phyloP scores from a whole-genome alignment of 2,888 invertebrate species.

The Tethea ocularis region DNA sequence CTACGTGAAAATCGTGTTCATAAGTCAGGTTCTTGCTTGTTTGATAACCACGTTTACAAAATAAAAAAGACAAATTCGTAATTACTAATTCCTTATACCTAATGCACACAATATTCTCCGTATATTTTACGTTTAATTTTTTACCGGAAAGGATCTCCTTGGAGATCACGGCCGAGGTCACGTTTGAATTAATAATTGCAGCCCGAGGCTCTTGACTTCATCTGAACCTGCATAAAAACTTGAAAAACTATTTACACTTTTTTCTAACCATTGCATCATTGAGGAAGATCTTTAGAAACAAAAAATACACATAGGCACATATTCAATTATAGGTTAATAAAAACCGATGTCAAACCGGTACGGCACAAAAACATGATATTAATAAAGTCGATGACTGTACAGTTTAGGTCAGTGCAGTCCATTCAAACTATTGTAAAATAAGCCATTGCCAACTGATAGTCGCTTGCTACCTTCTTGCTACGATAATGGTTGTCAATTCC shows the following conservation, averaged over 20 bases:
- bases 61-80: background rate
- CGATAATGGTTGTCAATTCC: conserved; percentile 26
- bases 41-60: conserved; percentile 1
- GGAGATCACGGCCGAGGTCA: conserved; percentile 21
- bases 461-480: background rate
- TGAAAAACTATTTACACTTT: conserved; percentile 11
- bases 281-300: conserved; percentile 7
- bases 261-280: conserved; percentile 5
- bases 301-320: no score
- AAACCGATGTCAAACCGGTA: background rate
- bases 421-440: background rate
- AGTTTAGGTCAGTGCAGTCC: background rate
- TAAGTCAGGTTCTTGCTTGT: background rate
- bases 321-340: background rate
- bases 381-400: background rate
- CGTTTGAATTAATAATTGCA: conserved; percentile 41
- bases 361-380: background rate
- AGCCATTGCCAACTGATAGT: background rate
- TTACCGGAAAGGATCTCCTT: conserved; percentile 2
- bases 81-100: no score
- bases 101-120: background rate
- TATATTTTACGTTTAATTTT: background rate
- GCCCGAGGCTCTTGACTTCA: conserved; percentile 39
- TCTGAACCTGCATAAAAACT: conserved; percentile 36
- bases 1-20: background rate